A percentile compares a stretch with the other conserved stretches of the same genome.
phyloP scores from a whole-genome alignment of 2,888 invertebrate genomes.

The Sarcophaga rosellei region DNA sequence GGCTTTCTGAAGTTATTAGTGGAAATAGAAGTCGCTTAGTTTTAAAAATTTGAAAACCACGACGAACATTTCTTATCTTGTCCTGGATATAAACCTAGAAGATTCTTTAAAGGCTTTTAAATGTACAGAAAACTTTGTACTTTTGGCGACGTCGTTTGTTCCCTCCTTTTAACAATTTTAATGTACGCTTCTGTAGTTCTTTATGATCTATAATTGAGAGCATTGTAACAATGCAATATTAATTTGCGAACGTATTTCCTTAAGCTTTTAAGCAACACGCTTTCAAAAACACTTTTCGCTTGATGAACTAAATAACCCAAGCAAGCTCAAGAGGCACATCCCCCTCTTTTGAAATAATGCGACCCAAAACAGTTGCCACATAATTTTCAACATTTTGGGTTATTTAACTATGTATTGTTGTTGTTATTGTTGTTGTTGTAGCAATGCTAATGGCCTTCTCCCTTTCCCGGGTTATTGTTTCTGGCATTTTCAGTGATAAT shows the following conservation, averaged over 20 bases:
- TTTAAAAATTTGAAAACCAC: no score
- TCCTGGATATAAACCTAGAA: no score
- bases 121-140: no score
- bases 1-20: no score
- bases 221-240: slow-evolving; percentile 49
- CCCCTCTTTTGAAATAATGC: neutral
- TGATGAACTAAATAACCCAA: slow-evolving; percentile 37
- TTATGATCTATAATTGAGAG: neutral
- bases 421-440: neutral
- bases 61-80: no score
- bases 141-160: no score
- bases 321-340: neutral
- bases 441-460: slow-evolving; percentile 25
- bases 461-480: slow-evolving; percentile 40
- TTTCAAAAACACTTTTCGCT: slow-evolving; percentile 1
- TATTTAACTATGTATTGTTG: slow-evolving; percentile 40
- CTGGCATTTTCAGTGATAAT: slow-evolving; percentile 59
- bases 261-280: slow-evolving; percentile 44
- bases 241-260: slow-evolving; percentile 57
- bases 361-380: slow-evolving; percentile 62
- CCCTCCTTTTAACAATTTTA: neutral
- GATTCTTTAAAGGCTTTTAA: no score
- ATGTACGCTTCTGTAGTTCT: no score
- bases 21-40: no score
- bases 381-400: slow-evolving; percentile 61